These are phyloP conservation scores for Osmoderma eremita DNA, from an alignment of 2,888 invertebrate genomes.

Conservation along the genomic window DNA sequence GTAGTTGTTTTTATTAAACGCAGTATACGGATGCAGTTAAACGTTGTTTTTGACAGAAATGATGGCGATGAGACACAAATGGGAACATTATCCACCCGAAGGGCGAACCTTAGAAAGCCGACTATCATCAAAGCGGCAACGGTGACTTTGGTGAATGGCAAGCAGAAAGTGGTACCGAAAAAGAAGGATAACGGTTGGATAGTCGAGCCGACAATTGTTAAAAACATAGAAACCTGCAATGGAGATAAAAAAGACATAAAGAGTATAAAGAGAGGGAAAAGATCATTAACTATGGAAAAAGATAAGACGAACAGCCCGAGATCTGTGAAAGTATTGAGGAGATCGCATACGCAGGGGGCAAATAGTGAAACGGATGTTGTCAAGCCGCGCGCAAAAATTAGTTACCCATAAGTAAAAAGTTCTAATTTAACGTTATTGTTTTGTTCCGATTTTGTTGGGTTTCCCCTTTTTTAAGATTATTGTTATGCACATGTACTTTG, in stretches of 20 bases:
- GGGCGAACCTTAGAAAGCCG: slow-evolving; percentile 54
- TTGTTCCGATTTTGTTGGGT: neutral
- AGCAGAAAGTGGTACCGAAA: slow-evolving; percentile 50
- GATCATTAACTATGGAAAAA: slow-evolving; percentile 58
- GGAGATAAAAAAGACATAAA: slow-evolving; percentile 49
- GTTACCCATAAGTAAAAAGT: slow-evolving; percentile 45
- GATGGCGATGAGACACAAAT: slow-evolving; percentile 52
- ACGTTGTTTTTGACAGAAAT: slow-evolving; percentile 40
- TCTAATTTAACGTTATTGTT: slow-evolving; percentile 10
- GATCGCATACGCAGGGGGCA: slow-evolving; percentile 50
- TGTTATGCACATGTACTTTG: slow-evolving; percentile 33
- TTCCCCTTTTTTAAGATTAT: neutral
- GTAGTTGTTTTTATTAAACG: neutral
- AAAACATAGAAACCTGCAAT: slow-evolving; percentile 49
- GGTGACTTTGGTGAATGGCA: slow-evolving; percentile 43
- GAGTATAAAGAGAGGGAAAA: slow-evolving; percentile 58
- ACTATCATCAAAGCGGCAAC: slow-evolving; percentile 44
- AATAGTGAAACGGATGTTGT: slow-evolving; percentile 42
- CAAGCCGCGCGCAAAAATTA: slow-evolving; percentile 47
- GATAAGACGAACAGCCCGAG: slow-evolving; percentile 57
- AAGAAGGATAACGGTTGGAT: slow-evolving; percentile 55
- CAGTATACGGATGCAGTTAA: slow-evolving; percentile 49
- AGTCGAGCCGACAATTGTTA: slow-evolving; percentile 47
- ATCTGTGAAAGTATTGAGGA: slow-evolving; percentile 59
- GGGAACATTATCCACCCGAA: slow-evolving; percentile 49